phyloP scores from a whole-genome alignment of 2,797 vertebrate species.

The Rhinogobio ventralis region DNA sequence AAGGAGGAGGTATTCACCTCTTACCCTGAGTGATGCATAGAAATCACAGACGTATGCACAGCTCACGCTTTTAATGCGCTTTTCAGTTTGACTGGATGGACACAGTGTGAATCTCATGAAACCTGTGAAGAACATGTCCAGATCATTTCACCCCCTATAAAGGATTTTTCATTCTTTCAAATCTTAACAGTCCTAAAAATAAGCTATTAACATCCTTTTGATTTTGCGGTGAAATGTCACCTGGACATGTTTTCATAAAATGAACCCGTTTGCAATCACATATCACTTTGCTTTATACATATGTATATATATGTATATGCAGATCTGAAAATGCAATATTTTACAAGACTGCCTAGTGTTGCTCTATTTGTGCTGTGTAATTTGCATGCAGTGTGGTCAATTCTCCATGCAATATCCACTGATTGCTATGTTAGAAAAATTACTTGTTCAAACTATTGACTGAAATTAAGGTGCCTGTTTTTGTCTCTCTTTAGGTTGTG shows the following conservation, averaged over 20 bases:
- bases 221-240: background rate
- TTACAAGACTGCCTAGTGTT: background rate
- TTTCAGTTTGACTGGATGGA: conserved; percentile 1
- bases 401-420: background rate
- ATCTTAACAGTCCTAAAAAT: background rate
- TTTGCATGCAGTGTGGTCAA: conserved; percentile 9
- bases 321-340: background rate
- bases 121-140: conserved; percentile 1
- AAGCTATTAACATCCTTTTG: background rate
- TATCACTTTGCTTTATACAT: conserved; percentile 4
- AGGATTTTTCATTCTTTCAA: background rate
- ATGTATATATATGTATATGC: background rate
- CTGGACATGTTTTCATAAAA: background rate
- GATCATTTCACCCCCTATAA: background rate
- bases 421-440: background rate
- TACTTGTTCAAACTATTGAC: background rate
- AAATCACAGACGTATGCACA: conserved; percentile 12
- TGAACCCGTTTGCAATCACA: background rate
- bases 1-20: conserved; percentile 59
- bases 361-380: background rate
- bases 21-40: conserved; percentile 27
- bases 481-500: conserved; percentile 60
- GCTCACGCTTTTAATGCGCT: background rate
- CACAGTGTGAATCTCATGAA: background rate
- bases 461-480: conserved; percentile 27